Percentiles rank a stretch among this genome's conserved stretches.
These are phyloP conservation scores for Acipenser transmontanus DNA, from an alignment of 2,797 vertebrate species.

Conservation along the genomic window DNA sequence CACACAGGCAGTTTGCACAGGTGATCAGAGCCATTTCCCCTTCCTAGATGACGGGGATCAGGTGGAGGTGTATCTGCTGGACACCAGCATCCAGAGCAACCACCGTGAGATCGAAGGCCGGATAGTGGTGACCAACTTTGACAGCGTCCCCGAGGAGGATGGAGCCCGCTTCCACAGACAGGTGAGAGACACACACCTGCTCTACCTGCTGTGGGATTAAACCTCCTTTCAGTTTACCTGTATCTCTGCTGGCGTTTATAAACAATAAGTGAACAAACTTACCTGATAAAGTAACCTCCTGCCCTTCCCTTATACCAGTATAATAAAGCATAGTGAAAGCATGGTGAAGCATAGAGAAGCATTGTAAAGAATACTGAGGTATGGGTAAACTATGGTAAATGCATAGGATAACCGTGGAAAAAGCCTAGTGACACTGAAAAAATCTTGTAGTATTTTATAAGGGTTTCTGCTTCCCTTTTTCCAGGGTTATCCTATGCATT, in stretches of 20 bases:
- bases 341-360: not conserved
- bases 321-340: not conserved
- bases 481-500: conserved; percentile 43
- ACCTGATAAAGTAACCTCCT: not conserved
- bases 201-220: not conserved
- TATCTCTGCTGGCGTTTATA: too few relatives aligned
- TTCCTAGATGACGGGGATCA: conserved; percentile 61
- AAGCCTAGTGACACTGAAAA: not conserved
- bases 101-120: conserved; percentile 76
- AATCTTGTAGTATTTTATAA: not conserved
- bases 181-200: conserved; percentile 41
- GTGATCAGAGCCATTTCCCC: conserved; percentile 4
- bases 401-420: too few relatives aligned
- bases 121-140: conserved; percentile 69
- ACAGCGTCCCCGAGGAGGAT: conserved; percentile 71
- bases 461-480: not conserved
- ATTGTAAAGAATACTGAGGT: not conserved
- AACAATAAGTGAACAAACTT: too few relatives aligned
- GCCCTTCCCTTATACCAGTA: not conserved
- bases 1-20: too few relatives aligned
- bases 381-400: not conserved
- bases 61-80: conserved; percentile 75
- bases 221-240: too few relatives aligned
- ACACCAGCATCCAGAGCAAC: conserved; percentile 69
- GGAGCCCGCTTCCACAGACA: conserved; percentile 69